Evolutionary conservation across 2,113 vertebrate species (phyloP), one percentile per base, ranked within the genome.

Genomic region (Leuciscus idus): DNA sequence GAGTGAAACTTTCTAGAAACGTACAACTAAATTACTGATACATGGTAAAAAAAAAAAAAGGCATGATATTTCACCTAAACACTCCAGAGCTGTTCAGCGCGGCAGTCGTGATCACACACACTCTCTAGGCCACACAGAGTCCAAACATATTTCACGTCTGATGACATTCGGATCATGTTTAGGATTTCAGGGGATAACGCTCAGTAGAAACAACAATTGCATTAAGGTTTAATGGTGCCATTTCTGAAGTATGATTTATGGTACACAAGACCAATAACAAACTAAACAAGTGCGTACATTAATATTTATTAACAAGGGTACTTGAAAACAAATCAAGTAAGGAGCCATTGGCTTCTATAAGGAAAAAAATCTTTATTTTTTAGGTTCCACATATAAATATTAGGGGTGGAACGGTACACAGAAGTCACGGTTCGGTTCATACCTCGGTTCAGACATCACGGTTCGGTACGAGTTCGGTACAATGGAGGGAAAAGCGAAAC

Each of bases 71-170:
- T 52, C 30, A 17, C 46, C 26, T 17, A 17, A 48, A 52, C 28
- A 19, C 73, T 75, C 43, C 43, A 76, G 43, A 76, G 74, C 74
- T 30, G 15, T 30, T 30, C 21, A 2, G 55, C 48, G 1, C 6
- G 10, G 13, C 74, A 9, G 74, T 26, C 30, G 15, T 30, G 12
- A 76, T 55, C 7, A 26, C 48, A 26, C 48, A 48, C 23, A 2
- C 39, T 74, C 55, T 77, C 26, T 76, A 76, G 74, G 74, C 30
- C 74, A 76, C 46, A 28, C 74, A 1, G 26, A 76, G 46, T 52
- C 46, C 17, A 26, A 52, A 50, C 74, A 76, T 52, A 28, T 10
- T 75, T 46, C 70, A 74, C 2, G 11, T 26, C 43, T 48, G 0
- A 39, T 39, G 19, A 39, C 48, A 50, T 77, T 48, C 11, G 28